Evolutionary conservation across 2,888 invertebrate species (phyloP), one percentile per base, ranked within the genome.

Genomic region (Dryobotodes eremita): DNA sequence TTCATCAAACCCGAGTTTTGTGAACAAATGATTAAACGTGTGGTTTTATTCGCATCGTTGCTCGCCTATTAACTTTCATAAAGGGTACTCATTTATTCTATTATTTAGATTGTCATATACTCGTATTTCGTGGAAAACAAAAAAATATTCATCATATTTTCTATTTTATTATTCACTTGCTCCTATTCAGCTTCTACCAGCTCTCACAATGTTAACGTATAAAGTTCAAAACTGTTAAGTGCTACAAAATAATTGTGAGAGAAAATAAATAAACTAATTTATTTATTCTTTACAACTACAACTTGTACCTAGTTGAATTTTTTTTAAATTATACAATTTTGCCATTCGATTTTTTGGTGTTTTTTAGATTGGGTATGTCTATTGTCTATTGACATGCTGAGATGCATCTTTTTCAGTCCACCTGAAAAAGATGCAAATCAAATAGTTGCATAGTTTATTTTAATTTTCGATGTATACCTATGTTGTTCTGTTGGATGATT

Each of bases 401-500:
- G 31, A n/a, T 36, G 6, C 36, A 26, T 55, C 48, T 2, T 36
- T 2, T 57, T 50, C 57, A 59, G 23, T 50, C 42, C 11, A 59
- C 10, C n/a, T n/a, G 20, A 42, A 81, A 80, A 42, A 59, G 10
- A 50, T 59, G 15, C 17, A 57, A 66, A 77, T 66, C n/a, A 2
- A 23, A 50, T 11, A 71, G 57, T 11, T 17, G 23, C 50, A 20
- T 4, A 78, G 61, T 6, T n/a, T 13, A 62, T 50, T 61, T 50
- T 10, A 50, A 61, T 77, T 75, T 75, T 50, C 36, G 2, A 78
- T 77, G 79, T 53, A 46, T 80, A 61, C 20, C 17, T 55, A 55
- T 65, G 20, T 65, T 53, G 10, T 80, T 53, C n/a, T 46, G 36
- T 15, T 79, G 23, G 55, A 48, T 77, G 46, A 48, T 17, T 26